phyloP scores from a whole-genome alignment of 2,888 invertebrate genomes.

The Temnothorax ravouxi region DNA sequence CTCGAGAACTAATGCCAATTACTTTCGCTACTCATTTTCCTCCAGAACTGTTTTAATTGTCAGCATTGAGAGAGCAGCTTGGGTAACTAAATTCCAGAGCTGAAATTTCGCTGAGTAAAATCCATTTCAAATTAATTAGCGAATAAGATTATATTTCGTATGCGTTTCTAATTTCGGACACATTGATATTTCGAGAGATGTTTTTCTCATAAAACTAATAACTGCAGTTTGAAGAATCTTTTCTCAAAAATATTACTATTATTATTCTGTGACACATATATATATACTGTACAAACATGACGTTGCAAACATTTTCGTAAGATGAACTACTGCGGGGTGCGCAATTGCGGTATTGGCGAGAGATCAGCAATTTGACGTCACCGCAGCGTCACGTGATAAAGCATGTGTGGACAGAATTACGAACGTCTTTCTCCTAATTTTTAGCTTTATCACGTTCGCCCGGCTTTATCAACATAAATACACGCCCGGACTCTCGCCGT shows the following conservation, averaged over 20 bases:
- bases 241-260: neutral
- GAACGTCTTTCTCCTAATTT: conserved; percentile 27
- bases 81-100: neutral
- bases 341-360: neutral
- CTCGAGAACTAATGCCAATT: neutral
- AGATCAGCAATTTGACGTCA: neutral
- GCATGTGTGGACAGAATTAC: conserved; percentile 34
- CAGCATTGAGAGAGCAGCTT: neutral
- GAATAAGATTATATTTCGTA: neutral
- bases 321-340: neutral
- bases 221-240: neutral
- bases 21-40: neutral
- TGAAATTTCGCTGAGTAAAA: neutral
- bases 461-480: conserved; percentile 38
- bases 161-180: neutral
- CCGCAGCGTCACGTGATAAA: conserved; percentile 19
- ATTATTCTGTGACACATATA: neutral
- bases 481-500: neutral
- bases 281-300: neutral
- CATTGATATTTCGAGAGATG: neutral
- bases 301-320: neutral
- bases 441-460: conserved; percentile 33
- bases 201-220: neutral
- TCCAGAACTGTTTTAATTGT: conserved; percentile 23
- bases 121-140: neutral